Conservation (phyloP, 2,888 invertebrate genomes). For the Selenia dentaria region DNA sequence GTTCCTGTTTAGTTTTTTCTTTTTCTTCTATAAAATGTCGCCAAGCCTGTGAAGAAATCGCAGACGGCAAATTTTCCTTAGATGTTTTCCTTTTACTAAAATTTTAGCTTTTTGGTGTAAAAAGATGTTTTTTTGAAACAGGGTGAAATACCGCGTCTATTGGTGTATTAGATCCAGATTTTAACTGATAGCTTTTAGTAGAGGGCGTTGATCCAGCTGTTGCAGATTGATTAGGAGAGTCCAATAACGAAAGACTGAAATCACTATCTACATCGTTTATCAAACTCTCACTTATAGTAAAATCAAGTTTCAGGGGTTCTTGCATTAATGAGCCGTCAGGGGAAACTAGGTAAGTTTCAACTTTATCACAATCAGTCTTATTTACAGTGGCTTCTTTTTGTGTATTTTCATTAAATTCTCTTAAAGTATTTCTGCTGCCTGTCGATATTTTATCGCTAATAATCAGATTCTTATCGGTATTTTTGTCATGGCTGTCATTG, state of each 20-base stretch:
- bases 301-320: constrained; percentile 1
- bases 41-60: neutral
- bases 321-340: constrained; percentile 1
- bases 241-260: neutral
- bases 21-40: constrained; percentile 1
- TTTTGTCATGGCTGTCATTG: neutral
- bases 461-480: neutral
- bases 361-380: constrained; percentile 1
- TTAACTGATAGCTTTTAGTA: neutral
- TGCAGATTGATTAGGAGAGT: neutral
- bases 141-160: too few species aligned
- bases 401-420: neutral
- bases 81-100: constrained; percentile 1
- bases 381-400: neutral
- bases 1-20: neutral
- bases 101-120: neutral
- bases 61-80: neutral
- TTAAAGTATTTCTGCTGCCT: constrained; percentile 1
- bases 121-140: too few species aligned
- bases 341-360: neutral
- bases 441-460: constrained; percentile 1
- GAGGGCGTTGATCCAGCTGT: neutral
- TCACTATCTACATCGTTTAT: constrained; percentile 1
- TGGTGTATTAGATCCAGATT: too few species aligned
- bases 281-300: neutral